Conservation (phyloP, 2,113 vertebrate genomes). For the Solea solea region DNA sequence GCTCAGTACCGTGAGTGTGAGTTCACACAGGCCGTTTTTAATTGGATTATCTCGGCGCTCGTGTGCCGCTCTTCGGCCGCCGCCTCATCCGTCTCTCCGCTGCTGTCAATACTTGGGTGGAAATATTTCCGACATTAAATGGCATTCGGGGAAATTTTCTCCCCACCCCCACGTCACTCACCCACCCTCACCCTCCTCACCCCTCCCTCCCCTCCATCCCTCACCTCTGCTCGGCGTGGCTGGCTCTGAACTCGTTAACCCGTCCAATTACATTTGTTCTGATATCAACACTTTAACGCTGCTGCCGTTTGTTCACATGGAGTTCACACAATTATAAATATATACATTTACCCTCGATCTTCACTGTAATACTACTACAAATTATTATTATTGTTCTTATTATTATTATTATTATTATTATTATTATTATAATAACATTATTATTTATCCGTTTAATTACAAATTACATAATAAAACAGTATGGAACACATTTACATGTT, state of each 20-base stretch:
- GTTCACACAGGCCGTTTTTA: slow-evolving; percentile 31
- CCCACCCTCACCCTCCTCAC: slow-evolving; percentile 40
- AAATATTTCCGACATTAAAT: slow-evolving; percentile 80
- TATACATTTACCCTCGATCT: no score
- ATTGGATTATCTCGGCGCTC: slow-evolving; percentile 40
- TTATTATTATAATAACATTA: no score
- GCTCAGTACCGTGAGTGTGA: no score
- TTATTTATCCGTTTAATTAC: no score
- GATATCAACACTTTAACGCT: slow-evolving; percentile 17
- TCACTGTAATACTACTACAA: no score
- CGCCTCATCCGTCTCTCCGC: slow-evolving; percentile 57
- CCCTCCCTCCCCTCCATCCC: slow-evolving; percentile 36
- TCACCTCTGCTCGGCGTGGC: slow-evolving; percentile 32
- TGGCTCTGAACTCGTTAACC: slow-evolving; percentile 40
- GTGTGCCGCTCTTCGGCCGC: slow-evolving; percentile 31
- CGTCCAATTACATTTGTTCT: slow-evolving; percentile 34
- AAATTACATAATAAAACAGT: no score
- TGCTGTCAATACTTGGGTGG: slow-evolving; percentile 70
- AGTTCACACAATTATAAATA: no score
- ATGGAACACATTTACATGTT: no score
- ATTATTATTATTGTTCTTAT: no score
- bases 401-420: no score
- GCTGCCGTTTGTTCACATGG: background rate
- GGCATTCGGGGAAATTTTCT: slow-evolving; percentile 74
- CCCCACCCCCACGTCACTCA: slow-evolving; percentile 41